Conservation (phyloP, 2,113 vertebrate species). For the Spermophilus dauricus region DNA sequence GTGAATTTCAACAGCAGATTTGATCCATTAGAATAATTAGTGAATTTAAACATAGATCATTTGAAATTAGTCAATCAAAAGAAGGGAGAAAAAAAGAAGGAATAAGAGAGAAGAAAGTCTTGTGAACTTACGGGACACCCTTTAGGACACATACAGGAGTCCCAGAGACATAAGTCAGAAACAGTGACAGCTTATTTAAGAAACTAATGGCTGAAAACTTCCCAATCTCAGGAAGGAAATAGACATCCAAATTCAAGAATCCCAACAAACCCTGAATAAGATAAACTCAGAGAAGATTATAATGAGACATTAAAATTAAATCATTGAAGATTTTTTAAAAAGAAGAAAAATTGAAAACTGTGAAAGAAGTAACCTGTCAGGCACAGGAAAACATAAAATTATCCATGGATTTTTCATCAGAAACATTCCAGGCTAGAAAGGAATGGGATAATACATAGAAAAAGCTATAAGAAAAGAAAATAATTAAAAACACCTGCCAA, state of each 20-base stretch:
- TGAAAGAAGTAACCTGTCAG: background rate
- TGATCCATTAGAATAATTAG: background rate
- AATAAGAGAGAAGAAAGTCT: background rate
- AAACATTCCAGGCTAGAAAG: background rate
- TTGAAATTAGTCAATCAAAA: background rate
- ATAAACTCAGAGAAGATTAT: background rate
- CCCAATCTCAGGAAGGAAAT: background rate
- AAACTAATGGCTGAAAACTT: background rate
- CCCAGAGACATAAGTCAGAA: background rate
- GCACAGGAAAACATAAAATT: background rate
- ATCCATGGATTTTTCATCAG: background rate
- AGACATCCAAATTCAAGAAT: background rate
- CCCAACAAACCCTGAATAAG: background rate
- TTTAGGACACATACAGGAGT: background rate
- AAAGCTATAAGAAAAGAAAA: background rate
- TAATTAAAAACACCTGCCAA: background rate
- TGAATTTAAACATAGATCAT: background rate
- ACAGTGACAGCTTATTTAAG: background rate
- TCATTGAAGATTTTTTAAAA: background rate
- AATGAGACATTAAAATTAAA: background rate
- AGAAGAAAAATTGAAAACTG: background rate
- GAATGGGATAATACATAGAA: background rate
- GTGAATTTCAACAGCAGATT: background rate
- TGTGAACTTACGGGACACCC: background rate
- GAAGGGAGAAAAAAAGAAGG: background rate